Evolutionary conservation across 2,888 invertebrate genomes (phyloP).

Genomic region (Agelastica alni): DNA sequence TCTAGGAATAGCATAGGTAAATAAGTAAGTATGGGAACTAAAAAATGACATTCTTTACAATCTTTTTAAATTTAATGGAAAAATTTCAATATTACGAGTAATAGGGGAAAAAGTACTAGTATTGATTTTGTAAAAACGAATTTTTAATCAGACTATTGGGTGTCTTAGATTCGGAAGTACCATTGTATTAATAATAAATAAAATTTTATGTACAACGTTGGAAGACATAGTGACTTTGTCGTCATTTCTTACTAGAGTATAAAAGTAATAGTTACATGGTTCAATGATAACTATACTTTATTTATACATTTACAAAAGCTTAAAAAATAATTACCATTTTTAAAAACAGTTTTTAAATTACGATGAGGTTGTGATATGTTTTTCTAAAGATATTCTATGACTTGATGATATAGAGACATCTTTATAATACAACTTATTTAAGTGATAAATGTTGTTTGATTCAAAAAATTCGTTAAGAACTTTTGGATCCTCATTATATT

Average conservation of each 20-base stretch:
- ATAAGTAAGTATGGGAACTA: no score
- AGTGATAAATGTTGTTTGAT: no score
- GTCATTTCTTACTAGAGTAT: conserved; percentile 5
- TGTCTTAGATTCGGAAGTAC: background rate
- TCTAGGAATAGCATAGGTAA: no score
- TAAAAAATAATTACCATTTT: background rate
- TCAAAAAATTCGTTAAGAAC: no score
- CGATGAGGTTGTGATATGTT: conserved; percentile 28
- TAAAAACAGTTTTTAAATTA: background rate
- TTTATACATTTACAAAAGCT: background rate
- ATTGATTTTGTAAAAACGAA: background rate
- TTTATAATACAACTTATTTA: no score
- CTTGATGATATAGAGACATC: no score
- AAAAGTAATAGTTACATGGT: background rate
- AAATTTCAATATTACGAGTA: no score
- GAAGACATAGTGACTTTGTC: conserved; percentile 52
- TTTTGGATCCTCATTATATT: no score
- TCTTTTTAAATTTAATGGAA: no score
- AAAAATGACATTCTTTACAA: no score
- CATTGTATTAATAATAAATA: background rate
- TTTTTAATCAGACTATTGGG: background rate
- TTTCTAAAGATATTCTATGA: conserved; percentile 29
- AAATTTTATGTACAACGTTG: conserved; percentile 38
- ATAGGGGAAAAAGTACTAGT: no score
- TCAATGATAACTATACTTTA: conserved; percentile 25